phyloP scores from a whole-genome alignment of 2,888 invertebrate genomes.

The Ashinkailepas kermadecensis region DNA sequence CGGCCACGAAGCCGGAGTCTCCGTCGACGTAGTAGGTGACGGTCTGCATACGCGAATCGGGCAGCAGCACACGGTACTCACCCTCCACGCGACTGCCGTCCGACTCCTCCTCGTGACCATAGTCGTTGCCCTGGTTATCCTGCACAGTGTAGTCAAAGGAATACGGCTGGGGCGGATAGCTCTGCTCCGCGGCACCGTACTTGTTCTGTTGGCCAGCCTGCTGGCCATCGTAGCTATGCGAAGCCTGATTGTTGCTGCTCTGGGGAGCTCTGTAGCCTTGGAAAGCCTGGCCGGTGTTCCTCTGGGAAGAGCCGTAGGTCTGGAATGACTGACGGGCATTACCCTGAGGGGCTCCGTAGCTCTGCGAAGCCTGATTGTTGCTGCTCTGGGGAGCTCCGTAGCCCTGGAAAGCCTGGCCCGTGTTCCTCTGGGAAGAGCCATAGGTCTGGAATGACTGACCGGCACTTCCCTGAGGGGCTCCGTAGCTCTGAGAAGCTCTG shows the following conservation, averaged over 20 bases:
- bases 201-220: background rate
- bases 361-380: background rate
- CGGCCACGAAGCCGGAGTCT: background rate
- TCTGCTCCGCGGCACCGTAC: background rate
- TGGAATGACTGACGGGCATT: background rate
- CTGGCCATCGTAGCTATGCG: background rate
- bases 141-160: background rate
- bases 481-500: background rate
- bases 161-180: background rate
- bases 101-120: background rate
- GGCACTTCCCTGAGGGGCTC: background rate
- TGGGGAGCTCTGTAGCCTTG: background rate
- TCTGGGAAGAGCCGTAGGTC: background rate
- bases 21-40: conserved; percentile 9
- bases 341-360: background rate
- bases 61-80: conserved; percentile 6
- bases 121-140: background rate
- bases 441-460: background rate
- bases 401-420: background rate
- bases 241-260: background rate
- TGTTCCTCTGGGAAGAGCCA: background rate
- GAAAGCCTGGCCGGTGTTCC: background rate
- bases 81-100: background rate
- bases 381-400: background rate
- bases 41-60: background rate